Conservation (phyloP, 2,888 invertebrate genomes). For the Eupeodes latifasciatus region DNA sequence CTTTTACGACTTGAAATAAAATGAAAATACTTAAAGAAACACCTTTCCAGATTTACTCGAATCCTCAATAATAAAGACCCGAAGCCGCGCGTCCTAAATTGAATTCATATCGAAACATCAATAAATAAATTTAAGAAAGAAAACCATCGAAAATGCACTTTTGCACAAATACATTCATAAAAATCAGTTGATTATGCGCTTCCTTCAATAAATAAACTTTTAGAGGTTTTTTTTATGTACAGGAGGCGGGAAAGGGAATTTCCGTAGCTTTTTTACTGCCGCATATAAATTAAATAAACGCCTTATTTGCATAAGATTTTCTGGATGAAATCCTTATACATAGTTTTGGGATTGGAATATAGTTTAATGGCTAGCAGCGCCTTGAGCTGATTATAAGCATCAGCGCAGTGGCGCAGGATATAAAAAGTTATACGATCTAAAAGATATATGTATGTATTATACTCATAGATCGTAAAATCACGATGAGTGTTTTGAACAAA, state of each 20-base stretch:
- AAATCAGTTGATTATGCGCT: slow-evolving; percentile 65
- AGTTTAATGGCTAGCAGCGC: not conserved
- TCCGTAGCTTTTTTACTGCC: slow-evolving; percentile 47
- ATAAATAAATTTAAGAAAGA: slow-evolving; percentile 12
- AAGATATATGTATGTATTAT: slow-evolving; percentile 23
- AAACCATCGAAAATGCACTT: slow-evolving; percentile 70
- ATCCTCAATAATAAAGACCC: not conserved
- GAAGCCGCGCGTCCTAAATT: slow-evolving; percentile 25
- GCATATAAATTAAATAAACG: slow-evolving; percentile 73
- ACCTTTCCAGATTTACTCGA: slow-evolving; percentile 36
- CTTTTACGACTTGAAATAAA: slow-evolving; percentile 73
- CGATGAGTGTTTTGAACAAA: slow-evolving; percentile 67
- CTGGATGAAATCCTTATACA: slow-evolving; percentile 37
- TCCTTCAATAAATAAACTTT: slow-evolving; percentile 73
- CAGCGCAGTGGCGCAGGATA: slow-evolving; percentile 64
- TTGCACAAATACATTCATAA: slow-evolving; percentile 58
- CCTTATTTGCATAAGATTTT: slow-evolving; percentile 70
- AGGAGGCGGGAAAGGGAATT: not conserved
- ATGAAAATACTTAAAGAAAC: slow-evolving; percentile 72
- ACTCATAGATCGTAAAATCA: slow-evolving; percentile 69
- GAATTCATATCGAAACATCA: slow-evolving; percentile 61
- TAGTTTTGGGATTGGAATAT: not conserved
- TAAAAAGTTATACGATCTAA: slow-evolving; percentile 62
- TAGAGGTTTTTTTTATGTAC: slow-evolving; percentile 2
- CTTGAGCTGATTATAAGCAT: not conserved